These are phyloP conservation scores for Trididemnum nubilum DNA, from an alignment of 23 tunicate genomes.

Conservation along the genomic window DNA sequence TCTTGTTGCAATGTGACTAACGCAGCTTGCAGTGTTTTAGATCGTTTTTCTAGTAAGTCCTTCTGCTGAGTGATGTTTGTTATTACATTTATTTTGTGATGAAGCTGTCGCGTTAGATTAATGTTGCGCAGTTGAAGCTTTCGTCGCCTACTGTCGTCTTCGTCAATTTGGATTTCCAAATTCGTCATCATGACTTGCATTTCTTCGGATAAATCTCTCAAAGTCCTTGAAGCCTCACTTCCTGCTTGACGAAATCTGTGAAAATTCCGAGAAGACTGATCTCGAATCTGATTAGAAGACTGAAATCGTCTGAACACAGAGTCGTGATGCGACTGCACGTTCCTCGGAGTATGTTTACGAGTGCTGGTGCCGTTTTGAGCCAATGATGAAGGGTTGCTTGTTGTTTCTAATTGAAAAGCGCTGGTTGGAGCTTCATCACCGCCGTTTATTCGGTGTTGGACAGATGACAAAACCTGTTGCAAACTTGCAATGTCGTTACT, in stretches of 20 bases:
- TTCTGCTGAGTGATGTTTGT: conserved; percentile 3
- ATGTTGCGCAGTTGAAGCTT: background rate
- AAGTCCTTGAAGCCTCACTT: conserved; percentile 6
- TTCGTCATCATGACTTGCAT: conserved; percentile 26
- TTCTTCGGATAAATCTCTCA: conserved; percentile 19
- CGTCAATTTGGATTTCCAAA: conserved; percentile 34
- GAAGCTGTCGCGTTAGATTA: conserved; percentile 5
- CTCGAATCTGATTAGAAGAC: background rate
- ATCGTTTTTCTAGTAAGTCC: background rate
- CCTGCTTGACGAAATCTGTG: background rate
- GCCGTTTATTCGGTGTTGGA: too few relatives aligned
- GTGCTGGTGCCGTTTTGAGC: background rate
- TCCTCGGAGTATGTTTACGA: background rate
- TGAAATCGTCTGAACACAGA: background rate
- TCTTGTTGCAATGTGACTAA: background rate
- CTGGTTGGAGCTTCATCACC: too few relatives aligned
- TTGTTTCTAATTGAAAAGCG: too few relatives aligned
- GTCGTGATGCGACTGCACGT: background rate
- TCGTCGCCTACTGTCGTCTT: conserved; percentile 13
- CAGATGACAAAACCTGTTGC: too few relatives aligned
- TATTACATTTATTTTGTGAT: background rate
- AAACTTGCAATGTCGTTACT: too few relatives aligned
- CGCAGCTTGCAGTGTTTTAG: background rate
- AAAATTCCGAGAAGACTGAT: background rate
- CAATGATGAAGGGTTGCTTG: too few relatives aligned